Evolutionary conservation across 1,140 invertebrate species (phyloP).

Genomic region (Augochlora pura): DNA sequence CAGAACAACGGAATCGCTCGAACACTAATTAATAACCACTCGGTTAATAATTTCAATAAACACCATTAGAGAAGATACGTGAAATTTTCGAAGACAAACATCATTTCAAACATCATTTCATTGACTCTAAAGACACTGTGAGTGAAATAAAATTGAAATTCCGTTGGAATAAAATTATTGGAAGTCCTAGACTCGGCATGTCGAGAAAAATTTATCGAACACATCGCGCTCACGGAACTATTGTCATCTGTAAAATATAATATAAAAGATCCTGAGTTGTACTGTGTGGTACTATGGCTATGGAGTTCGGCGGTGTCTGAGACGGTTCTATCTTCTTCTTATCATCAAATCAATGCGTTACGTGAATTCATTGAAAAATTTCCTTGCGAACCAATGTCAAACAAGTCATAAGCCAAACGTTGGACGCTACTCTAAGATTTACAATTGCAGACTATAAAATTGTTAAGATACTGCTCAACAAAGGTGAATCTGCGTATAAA

Average conservation of each 20-base stretch:
- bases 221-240: constrained; percentile 78
- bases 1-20: background rate
- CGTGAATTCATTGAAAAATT: background rate
- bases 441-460: background rate
- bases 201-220: constrained; percentile 38
- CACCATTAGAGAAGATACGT: no score
- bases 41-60: no score
- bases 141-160: background rate
- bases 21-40: background rate
- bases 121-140: no score
- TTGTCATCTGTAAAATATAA: constrained; percentile 82
- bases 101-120: constrained; percentile 1
- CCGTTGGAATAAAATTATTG: constrained; percentile 17
- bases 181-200: constrained; percentile 12
- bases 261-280: constrained; percentile 81
- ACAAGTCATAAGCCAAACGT: background rate
- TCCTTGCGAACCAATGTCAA: background rate
- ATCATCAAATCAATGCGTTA: background rate
- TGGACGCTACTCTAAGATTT: background rate
- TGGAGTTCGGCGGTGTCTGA: constrained; percentile 73
- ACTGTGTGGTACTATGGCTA: constrained; percentile 81
- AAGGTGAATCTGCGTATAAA: constrained; percentile 18
- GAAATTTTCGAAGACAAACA: no score
- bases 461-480: constrained; percentile 22
- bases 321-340: constrained; percentile 58